phyloP scores from a whole-genome alignment of 2,797 vertebrate species.

The Xenops minutus region DNA sequence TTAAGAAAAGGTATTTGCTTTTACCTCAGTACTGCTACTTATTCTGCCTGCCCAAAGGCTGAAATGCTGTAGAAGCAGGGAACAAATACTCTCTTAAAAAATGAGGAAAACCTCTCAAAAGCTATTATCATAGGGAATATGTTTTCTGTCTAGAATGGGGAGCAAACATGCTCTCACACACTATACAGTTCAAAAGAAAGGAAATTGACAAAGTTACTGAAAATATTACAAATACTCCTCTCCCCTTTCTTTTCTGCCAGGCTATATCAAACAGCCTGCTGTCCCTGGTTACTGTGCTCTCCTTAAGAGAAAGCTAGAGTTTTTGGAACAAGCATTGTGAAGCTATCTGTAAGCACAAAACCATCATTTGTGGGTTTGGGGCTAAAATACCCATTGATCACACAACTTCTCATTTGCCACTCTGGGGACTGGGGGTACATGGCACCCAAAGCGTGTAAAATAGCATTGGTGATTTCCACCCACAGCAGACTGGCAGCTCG shows the following conservation, averaged over 20 bases:
- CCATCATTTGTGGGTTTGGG: background rate
- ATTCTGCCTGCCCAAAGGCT: background rate
- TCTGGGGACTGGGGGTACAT: background rate
- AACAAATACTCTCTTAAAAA: background rate
- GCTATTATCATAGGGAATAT: background rate
- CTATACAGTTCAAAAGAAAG: background rate
- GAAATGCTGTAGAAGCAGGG: background rate
- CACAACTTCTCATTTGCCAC: background rate
- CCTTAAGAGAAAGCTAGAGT: background rate
- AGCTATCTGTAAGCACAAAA: background rate
- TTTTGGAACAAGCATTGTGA: background rate
- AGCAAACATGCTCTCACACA: background rate
- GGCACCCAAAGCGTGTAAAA: background rate
- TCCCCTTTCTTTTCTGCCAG: background rate
- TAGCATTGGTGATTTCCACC: background rate
- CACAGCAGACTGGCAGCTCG: background rate
- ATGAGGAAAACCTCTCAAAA: background rate
- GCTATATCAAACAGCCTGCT: background rate
- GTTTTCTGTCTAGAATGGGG: background rate
- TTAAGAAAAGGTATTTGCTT: background rate
- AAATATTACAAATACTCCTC: background rate
- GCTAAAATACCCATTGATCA: background rate
- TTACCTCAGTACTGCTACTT: background rate
- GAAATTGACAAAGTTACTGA: background rate
- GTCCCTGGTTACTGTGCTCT: background rate